A percentile compares a stretch with the other conserved stretches of the same genome.
These are phyloP conservation scores for Pogona vitticeps DNA, from an alignment of 2,113 vertebrate species.

Conservation along the genomic window DNA sequence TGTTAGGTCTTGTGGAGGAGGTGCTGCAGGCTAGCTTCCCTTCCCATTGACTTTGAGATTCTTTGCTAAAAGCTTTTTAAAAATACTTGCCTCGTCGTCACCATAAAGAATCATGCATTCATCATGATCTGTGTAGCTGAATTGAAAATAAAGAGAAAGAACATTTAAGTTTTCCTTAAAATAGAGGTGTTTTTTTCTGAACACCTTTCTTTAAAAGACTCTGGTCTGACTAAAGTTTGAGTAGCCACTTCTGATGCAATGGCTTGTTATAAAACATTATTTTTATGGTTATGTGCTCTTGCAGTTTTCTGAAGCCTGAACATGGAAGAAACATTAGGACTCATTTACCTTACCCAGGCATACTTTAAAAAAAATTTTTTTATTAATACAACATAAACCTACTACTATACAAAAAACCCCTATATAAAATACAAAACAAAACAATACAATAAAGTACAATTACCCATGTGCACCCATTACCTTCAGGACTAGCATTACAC, in stretches of 20 bases:
- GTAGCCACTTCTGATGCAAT: neutral
- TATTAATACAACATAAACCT: no score
- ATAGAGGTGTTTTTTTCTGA: no score
- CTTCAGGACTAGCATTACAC: no score
- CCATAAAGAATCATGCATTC: slow-evolving; percentile 81
- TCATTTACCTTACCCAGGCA: no score
- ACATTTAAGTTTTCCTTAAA: neutral
- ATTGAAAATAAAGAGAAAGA: neutral
- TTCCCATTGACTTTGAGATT: neutral
- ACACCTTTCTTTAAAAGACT: neutral
- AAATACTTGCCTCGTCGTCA: slow-evolving; percentile 76
- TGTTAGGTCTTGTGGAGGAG: neutral
- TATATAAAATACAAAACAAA: no score
- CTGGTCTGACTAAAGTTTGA: neutral
- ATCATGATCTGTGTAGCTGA: slow-evolving; percentile 74
- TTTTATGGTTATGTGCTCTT: neutral
- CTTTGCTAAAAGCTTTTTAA: neutral
- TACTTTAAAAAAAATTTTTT: no score
- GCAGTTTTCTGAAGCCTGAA: neutral
- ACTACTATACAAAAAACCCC: no score
- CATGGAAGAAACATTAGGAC: neutral
- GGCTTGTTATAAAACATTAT: neutral
- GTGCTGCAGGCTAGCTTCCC: neutral
- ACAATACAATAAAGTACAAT: no score
- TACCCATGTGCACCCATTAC: no score